A percentile compares a stretch with the other conserved stretches of the same genome.
These are phyloP conservation scores for Silurus lanzhouensis DNA, from an alignment of 2,797 vertebrate species.

Conservation along the genomic window DNA sequence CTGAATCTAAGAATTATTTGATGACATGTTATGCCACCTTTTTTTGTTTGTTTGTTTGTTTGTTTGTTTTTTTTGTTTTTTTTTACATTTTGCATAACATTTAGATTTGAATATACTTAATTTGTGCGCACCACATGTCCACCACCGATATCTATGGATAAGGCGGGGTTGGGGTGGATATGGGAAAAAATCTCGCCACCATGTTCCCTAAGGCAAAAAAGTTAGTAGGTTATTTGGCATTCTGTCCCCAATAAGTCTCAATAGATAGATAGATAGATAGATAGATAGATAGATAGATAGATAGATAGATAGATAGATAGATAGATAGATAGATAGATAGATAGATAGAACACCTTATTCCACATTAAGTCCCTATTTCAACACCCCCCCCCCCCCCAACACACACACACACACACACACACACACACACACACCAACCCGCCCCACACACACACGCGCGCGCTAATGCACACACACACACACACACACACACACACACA, in stretches of 20 bases:
- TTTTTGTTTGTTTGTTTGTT: too few relatives aligned
- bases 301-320: too few relatives aligned
- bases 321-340: too few relatives aligned
- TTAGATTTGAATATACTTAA: neutral
- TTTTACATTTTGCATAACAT: neutral
- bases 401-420: neutral
- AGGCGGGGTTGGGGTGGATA: too few relatives aligned
- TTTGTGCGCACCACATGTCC: neutral
- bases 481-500: conserved; percentile 39
- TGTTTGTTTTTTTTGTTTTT: too few relatives aligned
- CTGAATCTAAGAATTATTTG: neutral
- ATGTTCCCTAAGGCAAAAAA: neutral
- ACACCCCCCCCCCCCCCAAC: neutral
- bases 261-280: too few relatives aligned
- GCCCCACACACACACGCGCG: neutral
- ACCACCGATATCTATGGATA: neutral
- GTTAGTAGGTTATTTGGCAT: neutral
- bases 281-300: too few relatives aligned
- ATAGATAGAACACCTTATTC: too few relatives aligned
- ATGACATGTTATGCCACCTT: neutral
- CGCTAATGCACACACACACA: neutral
- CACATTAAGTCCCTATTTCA: too few relatives aligned
- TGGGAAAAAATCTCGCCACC: neutral
- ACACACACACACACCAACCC: neutral
- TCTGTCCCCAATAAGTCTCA: neutral